Evolutionary conservation across 1,140 invertebrate genomes (phyloP).

Genomic region (Penaeus japonicus): DNA sequence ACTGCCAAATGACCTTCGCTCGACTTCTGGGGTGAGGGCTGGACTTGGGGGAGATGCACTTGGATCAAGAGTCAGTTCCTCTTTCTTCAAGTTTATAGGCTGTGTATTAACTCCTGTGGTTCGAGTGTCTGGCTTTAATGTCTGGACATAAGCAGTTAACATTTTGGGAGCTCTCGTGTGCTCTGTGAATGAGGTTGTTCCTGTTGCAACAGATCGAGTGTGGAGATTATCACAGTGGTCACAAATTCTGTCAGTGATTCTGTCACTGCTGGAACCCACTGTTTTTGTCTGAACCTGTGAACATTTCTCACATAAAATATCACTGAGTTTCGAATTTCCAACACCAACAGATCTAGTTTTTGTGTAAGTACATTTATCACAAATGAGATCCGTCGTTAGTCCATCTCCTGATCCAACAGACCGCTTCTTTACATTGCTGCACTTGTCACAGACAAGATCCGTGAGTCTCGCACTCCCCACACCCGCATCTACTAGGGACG

Average conservation of each 20-base stretch:
- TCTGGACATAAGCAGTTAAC: not conserved
- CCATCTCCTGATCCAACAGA: conserved; percentile 64
- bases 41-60: conserved; percentile 65
- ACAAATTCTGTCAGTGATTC: conserved; percentile 52
- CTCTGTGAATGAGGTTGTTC: too few species aligned
- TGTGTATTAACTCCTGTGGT: conserved; percentile 47
- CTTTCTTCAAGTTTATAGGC: conserved; percentile 62
- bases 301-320: conserved; percentile 56
- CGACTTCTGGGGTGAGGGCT: conserved; percentile 64
- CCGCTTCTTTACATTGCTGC: conserved; percentile 63
- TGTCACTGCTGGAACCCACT: conserved; percentile 44
- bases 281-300: conserved; percentile 3
- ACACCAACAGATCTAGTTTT: conserved; percentile 50
- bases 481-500: conserved; percentile 65
- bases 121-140: not conserved
- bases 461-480: conserved; percentile 65
- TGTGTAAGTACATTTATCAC: conserved; percentile 42
- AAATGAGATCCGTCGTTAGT: conserved; percentile 40
- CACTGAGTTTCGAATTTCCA: conserved; percentile 56
- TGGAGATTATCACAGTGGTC: conserved; percentile 47
- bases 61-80: conserved; percentile 61
- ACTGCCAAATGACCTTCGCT: conserved; percentile 57
- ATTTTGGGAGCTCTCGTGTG: not conserved
- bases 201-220: too few species aligned
- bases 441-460: conserved; percentile 68